Evolutionary conservation across 2,113 vertebrate species (phyloP).

Genomic region (Plestiodon gilberti): DNA sequence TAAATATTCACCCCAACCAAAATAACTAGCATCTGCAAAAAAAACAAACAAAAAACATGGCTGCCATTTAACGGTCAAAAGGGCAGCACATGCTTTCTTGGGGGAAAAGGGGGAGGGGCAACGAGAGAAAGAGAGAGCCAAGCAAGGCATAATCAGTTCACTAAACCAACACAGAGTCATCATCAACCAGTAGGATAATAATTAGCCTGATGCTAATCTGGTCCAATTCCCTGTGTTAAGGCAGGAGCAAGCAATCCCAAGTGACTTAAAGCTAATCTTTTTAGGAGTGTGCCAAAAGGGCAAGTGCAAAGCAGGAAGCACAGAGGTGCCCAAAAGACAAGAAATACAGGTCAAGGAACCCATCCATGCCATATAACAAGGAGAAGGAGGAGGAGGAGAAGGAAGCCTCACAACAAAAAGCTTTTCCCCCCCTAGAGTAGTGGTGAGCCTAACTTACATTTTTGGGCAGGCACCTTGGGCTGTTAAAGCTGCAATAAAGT

Average conservation of each 20-base stretch:
- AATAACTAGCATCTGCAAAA: slow-evolving; percentile 59
- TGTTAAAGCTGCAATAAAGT: neutral
- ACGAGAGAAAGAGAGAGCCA: slow-evolving; percentile 22
- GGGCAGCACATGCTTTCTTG: slow-evolving; percentile 53
- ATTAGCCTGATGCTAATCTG: neutral
- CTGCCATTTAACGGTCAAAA: slow-evolving; percentile 60
- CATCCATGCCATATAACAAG: neutral
- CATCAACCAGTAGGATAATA: neutral
- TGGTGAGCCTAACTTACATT: neutral
- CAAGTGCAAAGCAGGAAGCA: neutral
- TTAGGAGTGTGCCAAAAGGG: neutral
- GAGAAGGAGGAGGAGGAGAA: neutral
- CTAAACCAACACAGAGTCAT: slow-evolving; percentile 23
- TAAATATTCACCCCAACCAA: slow-evolving; percentile 70
- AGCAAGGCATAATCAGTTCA: slow-evolving; percentile 64
- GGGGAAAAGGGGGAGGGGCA: slow-evolving; percentile 33
- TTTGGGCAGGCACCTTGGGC: neutral
- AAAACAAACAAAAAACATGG: slow-evolving; percentile 52
- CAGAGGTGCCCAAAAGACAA: neutral
- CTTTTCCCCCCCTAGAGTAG: neutral
- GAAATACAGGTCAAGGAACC: neutral
- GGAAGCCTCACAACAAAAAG: neutral
- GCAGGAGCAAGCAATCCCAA: neutral
- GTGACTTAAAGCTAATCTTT: neutral
- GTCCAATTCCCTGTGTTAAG: neutral